These are phyloP conservation scores for Lonchura striata DNA, from an alignment of 2,113 vertebrate genomes.

Conservation along the genomic window DNA sequence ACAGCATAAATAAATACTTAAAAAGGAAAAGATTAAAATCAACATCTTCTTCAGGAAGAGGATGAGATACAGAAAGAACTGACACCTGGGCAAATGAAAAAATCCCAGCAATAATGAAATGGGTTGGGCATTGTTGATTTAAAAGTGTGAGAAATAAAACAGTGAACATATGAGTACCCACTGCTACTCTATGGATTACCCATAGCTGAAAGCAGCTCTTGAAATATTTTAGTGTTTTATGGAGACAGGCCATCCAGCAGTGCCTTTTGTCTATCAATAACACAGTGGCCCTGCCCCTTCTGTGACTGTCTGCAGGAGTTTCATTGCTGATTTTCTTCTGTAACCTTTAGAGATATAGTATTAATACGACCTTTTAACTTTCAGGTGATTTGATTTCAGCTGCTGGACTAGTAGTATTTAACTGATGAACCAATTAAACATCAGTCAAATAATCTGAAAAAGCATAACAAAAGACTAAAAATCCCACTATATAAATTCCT, in stretches of 20 bases:
- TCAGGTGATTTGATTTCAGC: background rate
- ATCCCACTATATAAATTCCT: background rate
- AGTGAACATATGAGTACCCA: background rate
- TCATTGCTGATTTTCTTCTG: background rate
- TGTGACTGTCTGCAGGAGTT: background rate
- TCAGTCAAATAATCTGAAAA: background rate
- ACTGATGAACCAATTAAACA: background rate
- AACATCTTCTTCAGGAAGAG: background rate
- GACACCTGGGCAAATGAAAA: background rate
- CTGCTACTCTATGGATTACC: background rate
- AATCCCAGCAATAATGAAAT: background rate
- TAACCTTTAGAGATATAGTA: background rate
- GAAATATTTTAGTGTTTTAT: background rate
- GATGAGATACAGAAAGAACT: background rate
- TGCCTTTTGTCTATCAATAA: background rate
- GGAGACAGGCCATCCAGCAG: background rate
- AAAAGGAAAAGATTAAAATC: background rate
- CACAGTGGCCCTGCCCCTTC: background rate
- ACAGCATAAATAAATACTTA: background rate
- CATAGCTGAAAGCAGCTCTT: background rate
- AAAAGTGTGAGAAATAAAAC: background rate
- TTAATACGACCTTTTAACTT: background rate
- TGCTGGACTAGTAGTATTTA: background rate
- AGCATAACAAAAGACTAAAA: background rate
- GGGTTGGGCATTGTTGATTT: background rate